Evolutionary conservation across 2,797 vertebrate genomes (phyloP).

Genomic region (Gymnopithys bicolor): DNA sequence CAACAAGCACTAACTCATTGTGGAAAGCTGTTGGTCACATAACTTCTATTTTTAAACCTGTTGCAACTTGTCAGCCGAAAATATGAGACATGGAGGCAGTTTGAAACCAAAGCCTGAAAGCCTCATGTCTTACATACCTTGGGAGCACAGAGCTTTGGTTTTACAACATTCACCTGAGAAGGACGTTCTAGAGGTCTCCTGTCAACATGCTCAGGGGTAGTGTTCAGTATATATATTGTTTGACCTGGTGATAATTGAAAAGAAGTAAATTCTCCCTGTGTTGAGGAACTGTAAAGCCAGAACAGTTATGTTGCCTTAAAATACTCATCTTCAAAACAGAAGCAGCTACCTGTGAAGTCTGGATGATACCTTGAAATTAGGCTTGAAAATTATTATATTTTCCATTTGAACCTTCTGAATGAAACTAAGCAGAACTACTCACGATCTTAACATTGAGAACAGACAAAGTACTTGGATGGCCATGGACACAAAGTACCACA

Average conservation of each 20-base stretch:
- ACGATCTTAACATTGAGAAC: not conserved
- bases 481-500: not conserved
- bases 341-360: not conserved
- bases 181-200: not conserved
- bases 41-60: not conserved
- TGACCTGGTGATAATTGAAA: not conserved
- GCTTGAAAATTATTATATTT: not conserved
- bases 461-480: not conserved
- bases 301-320: not conserved
- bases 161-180: not conserved
- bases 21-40: not conserved
- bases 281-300: not conserved
- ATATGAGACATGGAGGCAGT: not conserved
- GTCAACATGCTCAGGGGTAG: not conserved
- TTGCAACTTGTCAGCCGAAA: not conserved
- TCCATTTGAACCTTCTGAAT: not conserved
- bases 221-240: not conserved
- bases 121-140: not conserved
- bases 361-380: not conserved
- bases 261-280: not conserved
- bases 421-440: not conserved
- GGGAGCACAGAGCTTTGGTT: not conserved
- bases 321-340: not conserved
- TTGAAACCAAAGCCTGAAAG: not conserved
- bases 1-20: not conserved